A percentile compares a stretch with the other conserved stretches of the same genome.
Conservation (phyloP, 2,888 invertebrate species). For the Dromius quadrimaculatus region DNA sequence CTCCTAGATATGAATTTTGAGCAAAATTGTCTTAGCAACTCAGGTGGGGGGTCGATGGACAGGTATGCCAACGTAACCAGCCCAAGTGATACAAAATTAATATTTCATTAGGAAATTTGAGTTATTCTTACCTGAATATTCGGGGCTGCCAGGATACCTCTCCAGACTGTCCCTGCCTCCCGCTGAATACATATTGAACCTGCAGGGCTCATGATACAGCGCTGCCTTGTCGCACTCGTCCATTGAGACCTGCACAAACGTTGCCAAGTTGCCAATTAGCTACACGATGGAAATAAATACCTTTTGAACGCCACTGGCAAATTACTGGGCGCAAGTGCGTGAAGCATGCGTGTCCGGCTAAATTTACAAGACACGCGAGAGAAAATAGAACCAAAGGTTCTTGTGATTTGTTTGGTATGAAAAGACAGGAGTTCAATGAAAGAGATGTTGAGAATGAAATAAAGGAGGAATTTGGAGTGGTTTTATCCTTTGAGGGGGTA, state of each 20-base stretch:
- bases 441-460: background rate
- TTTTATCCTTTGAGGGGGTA: background rate
- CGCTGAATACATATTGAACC: constrained; percentile 47
- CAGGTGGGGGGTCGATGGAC: too few species aligned
- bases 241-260: constrained; percentile 46
- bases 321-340: constrained; percentile 4
- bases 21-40: too few species aligned
- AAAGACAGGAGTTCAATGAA: background rate
- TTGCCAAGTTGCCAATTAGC: constrained; percentile 44
- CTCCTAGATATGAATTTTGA: too few species aligned
- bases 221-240: constrained; percentile 64
- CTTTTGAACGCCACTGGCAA: constrained; percentile 10
- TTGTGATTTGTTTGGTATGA: constrained; percentile 55
- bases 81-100: background rate
- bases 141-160: constrained; percentile 60
- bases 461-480: background rate
- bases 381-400: constrained; percentile 58
- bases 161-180: constrained; percentile 52
- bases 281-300: constrained; percentile 9
- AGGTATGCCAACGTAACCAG: too few species aligned
- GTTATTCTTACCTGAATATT: constrained; percentile 59
- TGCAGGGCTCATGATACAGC: constrained; percentile 64
- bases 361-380: background rate
- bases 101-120: background rate
- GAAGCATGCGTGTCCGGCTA: constrained; percentile 4